A percentile compares a stretch with the other conserved stretches of the same genome.
phyloP scores from a whole-genome alignment of 2,888 invertebrate genomes.

The Chrysodeixis includens region DNA sequence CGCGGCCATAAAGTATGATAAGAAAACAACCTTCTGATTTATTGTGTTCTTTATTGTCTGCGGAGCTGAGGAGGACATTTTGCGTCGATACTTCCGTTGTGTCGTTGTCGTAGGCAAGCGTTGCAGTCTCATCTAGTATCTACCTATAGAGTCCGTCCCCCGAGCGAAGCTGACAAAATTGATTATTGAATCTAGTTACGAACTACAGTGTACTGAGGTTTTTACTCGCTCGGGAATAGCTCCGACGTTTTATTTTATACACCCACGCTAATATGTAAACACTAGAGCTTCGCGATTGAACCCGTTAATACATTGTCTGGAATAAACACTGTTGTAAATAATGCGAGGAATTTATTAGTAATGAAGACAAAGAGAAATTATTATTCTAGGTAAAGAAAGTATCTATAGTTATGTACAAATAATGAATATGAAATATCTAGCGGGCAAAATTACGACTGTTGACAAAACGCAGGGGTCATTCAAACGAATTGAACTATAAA shows the following conservation, averaged over 20 bases:
- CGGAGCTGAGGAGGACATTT: too few relatives aligned
- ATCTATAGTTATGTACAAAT: conserved; percentile 10
- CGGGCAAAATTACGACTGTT: conserved; percentile 35
- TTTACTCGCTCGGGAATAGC: conserved; percentile 64
- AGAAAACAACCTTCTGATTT: neutral
- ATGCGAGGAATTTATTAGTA: conserved; percentile 40
- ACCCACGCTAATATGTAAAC: conserved; percentile 11
- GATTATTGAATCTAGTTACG: conserved; percentile 87
- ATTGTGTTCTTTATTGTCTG: neutral
- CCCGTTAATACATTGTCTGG: conserved; percentile 20
- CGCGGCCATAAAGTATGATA: conserved; percentile 1
- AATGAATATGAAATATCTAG: conserved; percentile 8
- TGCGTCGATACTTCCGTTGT: too few relatives aligned
- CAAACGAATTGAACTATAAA: conserved; percentile 51
- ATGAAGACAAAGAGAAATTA: conserved; percentile 38
- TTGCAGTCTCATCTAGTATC: conserved; percentile 40
- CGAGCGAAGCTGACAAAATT: conserved; percentile 78
- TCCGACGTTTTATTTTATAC: conserved; percentile 36
- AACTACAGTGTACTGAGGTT: conserved; percentile 78
- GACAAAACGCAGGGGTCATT: conserved; percentile 40
- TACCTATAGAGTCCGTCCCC: conserved; percentile 64
- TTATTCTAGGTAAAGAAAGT: conserved; percentile 14
- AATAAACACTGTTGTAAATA: conserved; percentile 37
- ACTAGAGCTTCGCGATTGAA: conserved; percentile 19
- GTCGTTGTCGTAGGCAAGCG: too few relatives aligned